Base-by-base conservation (phyloP, 2,797 vertebrate species). In the Crocidura indochinensis region DNA sequence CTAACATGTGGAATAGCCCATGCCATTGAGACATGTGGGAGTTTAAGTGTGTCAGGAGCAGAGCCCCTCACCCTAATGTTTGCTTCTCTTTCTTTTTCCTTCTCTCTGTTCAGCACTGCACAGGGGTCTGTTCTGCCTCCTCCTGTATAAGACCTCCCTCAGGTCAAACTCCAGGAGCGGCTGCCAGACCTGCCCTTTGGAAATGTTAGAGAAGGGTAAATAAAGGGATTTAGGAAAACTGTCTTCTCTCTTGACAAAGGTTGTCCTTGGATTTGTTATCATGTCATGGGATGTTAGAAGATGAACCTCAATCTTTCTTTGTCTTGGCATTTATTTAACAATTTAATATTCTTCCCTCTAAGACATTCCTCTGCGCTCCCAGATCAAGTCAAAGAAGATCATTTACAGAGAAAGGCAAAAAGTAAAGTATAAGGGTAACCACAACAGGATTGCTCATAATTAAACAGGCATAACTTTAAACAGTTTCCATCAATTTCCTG, bases 351-450 rank as follows among this genome's bases (percentile, higher is more conserved):
- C 29, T 15, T 51, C 60, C 20, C 8, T 62, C 4, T 38, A 31
- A 4, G 2, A 8, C 2, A 60, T 31, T 1, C 69, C 38, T 20
- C 69, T 20, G 4, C 8, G 8, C 4, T 1, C n/a, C 20, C 8
- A 44, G 22, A 20, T 19, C 29, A 46, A 51, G n/a, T 15, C 19
- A 15, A 20, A 60, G 62, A 75, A 85, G 69, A 8, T 24, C 84
- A 84, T 67, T 74, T 81, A 69, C 6, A 81, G 81, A 81, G 65
- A 89, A 78, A 78, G 15, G 19, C 22, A 53, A 51, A 14, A 56
- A 19, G 51, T 82, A 65, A 77, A 76, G 38, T 44, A 47, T 19
- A 14, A 4, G 0, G 31, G 20, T 65, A 44, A 15, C 68, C 73
- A 27, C 27, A 10, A 67, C 38, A 74, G 77, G 68, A 49, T 60